Base-by-base conservation (phyloP, 2,113 vertebrate species). In the Antidorcas marsupialis region DNA sequence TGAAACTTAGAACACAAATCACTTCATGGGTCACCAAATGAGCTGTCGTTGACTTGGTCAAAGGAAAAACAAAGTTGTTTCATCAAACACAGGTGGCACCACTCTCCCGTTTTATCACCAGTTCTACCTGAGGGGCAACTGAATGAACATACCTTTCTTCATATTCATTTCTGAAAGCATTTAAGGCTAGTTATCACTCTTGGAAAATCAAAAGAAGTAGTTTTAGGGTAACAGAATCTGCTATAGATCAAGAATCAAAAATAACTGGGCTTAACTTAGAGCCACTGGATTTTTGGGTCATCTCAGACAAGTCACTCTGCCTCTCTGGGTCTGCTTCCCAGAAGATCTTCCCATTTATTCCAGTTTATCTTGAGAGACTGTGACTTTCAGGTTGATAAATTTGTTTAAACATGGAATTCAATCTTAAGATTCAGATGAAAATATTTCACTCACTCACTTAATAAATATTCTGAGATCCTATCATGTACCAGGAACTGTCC, bases 391-490 rank as follows among this genome's bases (percentile, higher is more conserved):
- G 33, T 12, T 53, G 23, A 64, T 19, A 89, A 30, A 53, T 74
- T 74, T 79, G 23, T 62, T 96, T 94, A 67, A 93, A 74, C 76
- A 95, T 6, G 23, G 2, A 92, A 45, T 89, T 94, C 64, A 91
- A 79, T 64, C 30, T 95, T 53, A 59, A 89, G 23, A 92, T 78
- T 91, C 28, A 94, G 28, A 95, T 88, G 71, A 91, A 94, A 97
- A 86, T 71, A 91, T 5, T 16, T 87, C 43, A 43, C 36, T 74
- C 19, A 52, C 36, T 97, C 27, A 55, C 15, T 94, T 23, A 78
- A 39, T 94, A 94, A 94, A 64, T 96, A 90, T 45, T 92, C 57
- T 90, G 53, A 95, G 59, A 6, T 94, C 62, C 45, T 95, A 86
- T 50, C 67, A 60, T 19, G 15, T 87, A 62, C 47, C 59, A 87